Evolutionary conservation across 2,888 invertebrate genomes (phyloP), one percentile per base, ranked within the genome.

Genomic region (Flexamia atlantica): DNA sequence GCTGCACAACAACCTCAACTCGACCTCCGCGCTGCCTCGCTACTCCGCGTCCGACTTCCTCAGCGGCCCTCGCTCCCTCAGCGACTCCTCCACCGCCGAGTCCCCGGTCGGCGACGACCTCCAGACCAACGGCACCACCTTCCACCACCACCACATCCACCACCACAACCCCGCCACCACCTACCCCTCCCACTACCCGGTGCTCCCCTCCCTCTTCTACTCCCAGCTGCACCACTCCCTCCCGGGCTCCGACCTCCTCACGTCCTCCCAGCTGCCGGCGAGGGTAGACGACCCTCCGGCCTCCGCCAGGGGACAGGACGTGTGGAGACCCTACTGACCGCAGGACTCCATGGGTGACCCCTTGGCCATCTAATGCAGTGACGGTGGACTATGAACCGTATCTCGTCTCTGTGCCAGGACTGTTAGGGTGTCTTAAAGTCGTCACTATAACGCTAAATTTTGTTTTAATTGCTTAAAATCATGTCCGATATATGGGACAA

Each of bases 201-300:
- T 96, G 4, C 90, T 97, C 46, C 97, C 97, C 0, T 96, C 96
- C 88, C 91, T 97, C 86, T 91, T 97, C 2, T 97, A 97, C 90
- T 96, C 96, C 9, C 97, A 97, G 89, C 84, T 93, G 87, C 93
- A 93, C 87, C 93, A 86, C 82, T 74, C 85, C 74, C 82, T 83
- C 81, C 85, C 86, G 10, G 50, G 85, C 36, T 82, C 85, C 28
- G 76, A 82, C 32, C 64, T 85, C 82, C 82, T 50, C 82, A 81
- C 70, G 85, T 76, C 84, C 79, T 14, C 82, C 30, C 72, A 74
- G 68, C 36, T 84, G 76, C 28, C 86, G 72, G 20, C 85, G 30
- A 12, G 82, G 84, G 83, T 10, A 57, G 82, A 83, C 80, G 74
- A 64, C 30, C 84, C 32, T 30, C 83, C 80, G 83, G 72, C 81